Evolutionary conservation across 2,113 vertebrate species (phyloP).

Genomic region (Rissa tridactyla): DNA sequence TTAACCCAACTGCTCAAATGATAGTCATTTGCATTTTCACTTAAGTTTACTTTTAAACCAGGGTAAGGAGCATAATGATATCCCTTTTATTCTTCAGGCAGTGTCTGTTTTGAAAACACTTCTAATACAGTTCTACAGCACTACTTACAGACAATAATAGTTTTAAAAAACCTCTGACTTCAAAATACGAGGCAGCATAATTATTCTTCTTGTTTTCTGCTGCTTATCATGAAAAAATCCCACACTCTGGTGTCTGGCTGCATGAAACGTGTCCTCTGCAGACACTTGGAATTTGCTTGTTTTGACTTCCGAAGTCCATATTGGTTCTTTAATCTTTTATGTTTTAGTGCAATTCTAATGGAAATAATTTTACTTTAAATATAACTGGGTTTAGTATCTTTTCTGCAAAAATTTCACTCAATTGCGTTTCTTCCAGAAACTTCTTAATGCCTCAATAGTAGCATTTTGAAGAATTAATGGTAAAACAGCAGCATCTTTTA

Average conservation of each 20-base stretch:
- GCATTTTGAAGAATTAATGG: background rate
- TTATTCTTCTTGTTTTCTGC: background rate
- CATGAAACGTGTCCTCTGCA: background rate
- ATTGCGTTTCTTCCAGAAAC: background rate
- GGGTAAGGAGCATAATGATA: background rate
- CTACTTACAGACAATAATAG: background rate
- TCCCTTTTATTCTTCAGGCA: background rate
- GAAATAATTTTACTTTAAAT: background rate
- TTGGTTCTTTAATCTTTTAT: background rate
- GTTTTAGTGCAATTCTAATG: background rate
- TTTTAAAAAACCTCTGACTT: background rate
- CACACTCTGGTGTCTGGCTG: background rate
- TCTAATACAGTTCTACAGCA: background rate
- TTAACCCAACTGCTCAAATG: background rate
- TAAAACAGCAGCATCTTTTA: background rate
- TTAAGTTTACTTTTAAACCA: background rate
- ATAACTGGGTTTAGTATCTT: background rate
- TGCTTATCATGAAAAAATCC: background rate
- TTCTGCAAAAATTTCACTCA: background rate
- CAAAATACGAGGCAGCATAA: background rate
- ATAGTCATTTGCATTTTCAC: background rate
- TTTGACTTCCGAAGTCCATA: background rate
- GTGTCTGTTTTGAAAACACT: background rate
- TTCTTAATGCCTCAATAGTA: background rate
- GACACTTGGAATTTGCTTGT: background rate